Conservation (phyloP, 2,797 vertebrate genomes). For the Apogon hyalosoma region DNA sequence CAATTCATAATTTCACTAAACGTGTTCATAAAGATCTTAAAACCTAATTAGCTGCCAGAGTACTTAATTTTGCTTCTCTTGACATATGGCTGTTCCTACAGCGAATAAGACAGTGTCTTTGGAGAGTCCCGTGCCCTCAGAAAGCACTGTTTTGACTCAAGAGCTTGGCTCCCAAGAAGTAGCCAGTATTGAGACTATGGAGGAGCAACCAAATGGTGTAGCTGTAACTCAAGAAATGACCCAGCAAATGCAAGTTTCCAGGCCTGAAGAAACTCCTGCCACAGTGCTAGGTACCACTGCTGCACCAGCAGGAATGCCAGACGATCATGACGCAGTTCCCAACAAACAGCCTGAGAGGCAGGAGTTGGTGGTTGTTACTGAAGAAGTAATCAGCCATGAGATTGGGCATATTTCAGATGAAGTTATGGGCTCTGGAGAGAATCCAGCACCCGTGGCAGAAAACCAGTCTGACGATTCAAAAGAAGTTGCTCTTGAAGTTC, state of each 20-base stretch:
- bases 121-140: constrained; percentile 59
- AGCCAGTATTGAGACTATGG: constrained; percentile 30
- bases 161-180: constrained; percentile 35
- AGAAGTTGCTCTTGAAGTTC: constrained; percentile 20
- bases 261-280: constrained; percentile 17
- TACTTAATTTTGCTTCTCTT: constrained; percentile 58
- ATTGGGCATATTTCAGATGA: constrained; percentile 27
- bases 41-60: constrained; percentile 63
- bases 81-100: constrained; percentile 61
- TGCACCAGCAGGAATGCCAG: constrained; percentile 26
- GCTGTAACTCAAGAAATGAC: constrained; percentile 37
- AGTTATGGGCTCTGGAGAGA: constrained; percentile 8
- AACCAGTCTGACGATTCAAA: constrained; percentile 18
- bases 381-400: constrained; percentile 31
- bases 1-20: constrained; percentile 28
- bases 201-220: constrained; percentile 59
- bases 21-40: constrained; percentile 16
- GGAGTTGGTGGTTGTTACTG: constrained; percentile 22
- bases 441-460: constrained; percentile 20
- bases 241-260: constrained; percentile 28
- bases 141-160: constrained; percentile 40
- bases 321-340: constrained; percentile 5
- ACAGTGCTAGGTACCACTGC: constrained; percentile 17
- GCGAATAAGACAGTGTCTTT: constrained; percentile 52
- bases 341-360: constrained; percentile 7